Conservation (phyloP, 2,888 invertebrate genomes). For the Tortrix viridana region DNA sequence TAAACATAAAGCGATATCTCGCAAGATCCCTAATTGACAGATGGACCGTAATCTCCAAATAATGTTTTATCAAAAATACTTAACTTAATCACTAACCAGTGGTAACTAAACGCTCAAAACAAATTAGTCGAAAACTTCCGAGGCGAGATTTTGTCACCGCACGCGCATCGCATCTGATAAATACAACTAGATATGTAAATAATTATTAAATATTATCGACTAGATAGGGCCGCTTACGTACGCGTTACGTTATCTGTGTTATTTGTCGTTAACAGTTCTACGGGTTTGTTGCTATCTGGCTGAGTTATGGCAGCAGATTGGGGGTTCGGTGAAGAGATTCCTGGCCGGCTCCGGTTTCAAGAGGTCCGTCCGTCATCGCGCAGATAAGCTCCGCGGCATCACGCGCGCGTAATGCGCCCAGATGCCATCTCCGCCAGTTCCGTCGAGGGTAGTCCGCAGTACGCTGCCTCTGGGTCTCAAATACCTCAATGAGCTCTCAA, state of each 20-base stretch:
- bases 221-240: constrained; percentile 80
- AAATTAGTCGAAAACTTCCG: constrained; percentile 60
- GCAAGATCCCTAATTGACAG: constrained; percentile 15
- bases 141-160: constrained; percentile 61
- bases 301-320: constrained; percentile 72
- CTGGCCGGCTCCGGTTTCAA: constrained; percentile 66
- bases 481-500: not conserved
- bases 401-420: constrained; percentile 43
- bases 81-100: constrained; percentile 26
- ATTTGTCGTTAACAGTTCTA: constrained; percentile 80
- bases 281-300: constrained; percentile 70
- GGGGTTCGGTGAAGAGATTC: constrained; percentile 55
- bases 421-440: constrained; percentile 26
- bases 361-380: constrained; percentile 55
- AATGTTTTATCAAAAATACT: constrained; percentile 20
- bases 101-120: constrained; percentile 54
- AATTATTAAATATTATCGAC: constrained; percentile 82
- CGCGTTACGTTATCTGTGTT: constrained; percentile 77
- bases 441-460: not conserved
- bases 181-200: constrained; percentile 66
- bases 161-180: constrained; percentile 77
- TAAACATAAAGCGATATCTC: constrained; percentile 12
- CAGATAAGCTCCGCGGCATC: constrained; percentile 42
- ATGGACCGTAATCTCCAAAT: constrained; percentile 22
- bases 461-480: not conserved